phyloP scores from a whole-genome alignment of 1,140 invertebrate species.

The Leguminivora glycinivorella region DNA sequence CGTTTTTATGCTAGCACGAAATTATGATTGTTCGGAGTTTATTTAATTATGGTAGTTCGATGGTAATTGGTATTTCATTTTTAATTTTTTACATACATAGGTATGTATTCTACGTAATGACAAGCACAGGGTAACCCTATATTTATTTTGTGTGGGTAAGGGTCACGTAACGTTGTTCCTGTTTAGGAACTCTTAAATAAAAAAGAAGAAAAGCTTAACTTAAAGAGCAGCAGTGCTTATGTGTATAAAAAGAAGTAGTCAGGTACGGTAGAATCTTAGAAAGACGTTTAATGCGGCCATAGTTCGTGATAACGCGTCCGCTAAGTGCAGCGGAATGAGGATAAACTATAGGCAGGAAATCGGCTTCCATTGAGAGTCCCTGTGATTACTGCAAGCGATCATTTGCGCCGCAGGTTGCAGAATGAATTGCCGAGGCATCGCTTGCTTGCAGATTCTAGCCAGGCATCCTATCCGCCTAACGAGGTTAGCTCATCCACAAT shows the following conservation, averaged over 20 bases:
- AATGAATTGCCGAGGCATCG: conserved; percentile 66
- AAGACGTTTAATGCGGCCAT: conserved; percentile 38
- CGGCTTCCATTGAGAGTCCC: conserved; percentile 54
- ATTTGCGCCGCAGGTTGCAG: conserved; percentile 50
- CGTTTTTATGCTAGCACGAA: not conserved
- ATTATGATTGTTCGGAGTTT: not conserved
- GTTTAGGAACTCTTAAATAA: not conserved
- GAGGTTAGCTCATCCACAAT: conserved; percentile 56
- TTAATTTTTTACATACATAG: no score
- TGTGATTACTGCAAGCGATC: conserved; percentile 54
- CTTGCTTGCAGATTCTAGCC: conserved; percentile 68
- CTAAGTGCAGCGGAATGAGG: conserved; percentile 52
- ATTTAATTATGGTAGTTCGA: not conserved
- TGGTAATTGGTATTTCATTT: not conserved
- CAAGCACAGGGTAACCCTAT: no score
- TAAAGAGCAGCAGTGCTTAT: not conserved
- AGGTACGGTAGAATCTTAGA: conserved; percentile 1
- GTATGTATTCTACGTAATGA: no score
- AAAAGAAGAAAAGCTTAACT: conserved; percentile 29
- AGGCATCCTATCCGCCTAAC: conserved; percentile 57
- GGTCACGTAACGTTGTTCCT: not conserved
- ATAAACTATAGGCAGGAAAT: conserved; percentile 49
- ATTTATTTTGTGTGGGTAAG: no score
- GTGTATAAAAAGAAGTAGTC: not conserved
- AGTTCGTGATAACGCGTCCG: conserved; percentile 49